Percentiles rank a stretch among this genome's conserved stretches.
Evolutionary conservation across 2,113 vertebrate genomes (phyloP).

Genomic region (Lycaon pictus): DNA sequence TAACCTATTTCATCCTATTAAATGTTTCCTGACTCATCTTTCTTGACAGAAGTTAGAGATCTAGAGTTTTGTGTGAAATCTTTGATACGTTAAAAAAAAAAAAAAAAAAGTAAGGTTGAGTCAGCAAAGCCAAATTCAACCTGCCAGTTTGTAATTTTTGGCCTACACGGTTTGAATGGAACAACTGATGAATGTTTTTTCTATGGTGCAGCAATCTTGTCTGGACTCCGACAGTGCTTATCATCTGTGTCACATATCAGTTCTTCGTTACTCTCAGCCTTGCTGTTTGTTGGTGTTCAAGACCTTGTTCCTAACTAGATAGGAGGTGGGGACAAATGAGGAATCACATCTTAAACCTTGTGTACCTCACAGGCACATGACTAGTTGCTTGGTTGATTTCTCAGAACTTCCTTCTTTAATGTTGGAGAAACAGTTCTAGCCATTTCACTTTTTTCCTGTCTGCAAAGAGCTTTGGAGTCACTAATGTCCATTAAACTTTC

Average conservation of each 20-base stretch:
- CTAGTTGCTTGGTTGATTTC: not conserved
- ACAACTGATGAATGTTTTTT: not conserved
- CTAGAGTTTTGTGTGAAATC: conserved; percentile 2
- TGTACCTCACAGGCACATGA: not conserved
- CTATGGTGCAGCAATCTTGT: not conserved
- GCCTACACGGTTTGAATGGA: not conserved
- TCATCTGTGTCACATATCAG: not conserved
- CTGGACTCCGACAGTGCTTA: not conserved
- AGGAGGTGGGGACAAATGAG: not conserved
- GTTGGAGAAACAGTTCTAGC: not conserved
- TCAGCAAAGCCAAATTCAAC: not conserved
- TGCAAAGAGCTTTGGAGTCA: conserved; percentile 29
- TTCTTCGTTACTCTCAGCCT: not conserved
- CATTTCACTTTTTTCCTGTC: conserved; percentile 22
- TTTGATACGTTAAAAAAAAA: not conserved
- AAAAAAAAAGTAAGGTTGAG: not conserved
- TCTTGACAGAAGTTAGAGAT: conserved; percentile 29
- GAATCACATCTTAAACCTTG: not conserved
- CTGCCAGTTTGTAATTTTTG: not conserved
- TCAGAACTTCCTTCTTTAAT: conserved; percentile 52
- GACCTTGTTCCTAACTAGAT: not conserved
- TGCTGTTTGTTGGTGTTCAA: not conserved
- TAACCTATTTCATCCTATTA: not conserved
- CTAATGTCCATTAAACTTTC: not conserved
- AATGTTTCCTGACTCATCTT: not conserved